phyloP scores from a whole-genome alignment of 2,888 invertebrate genomes.

The Phalangium opilio region DNA sequence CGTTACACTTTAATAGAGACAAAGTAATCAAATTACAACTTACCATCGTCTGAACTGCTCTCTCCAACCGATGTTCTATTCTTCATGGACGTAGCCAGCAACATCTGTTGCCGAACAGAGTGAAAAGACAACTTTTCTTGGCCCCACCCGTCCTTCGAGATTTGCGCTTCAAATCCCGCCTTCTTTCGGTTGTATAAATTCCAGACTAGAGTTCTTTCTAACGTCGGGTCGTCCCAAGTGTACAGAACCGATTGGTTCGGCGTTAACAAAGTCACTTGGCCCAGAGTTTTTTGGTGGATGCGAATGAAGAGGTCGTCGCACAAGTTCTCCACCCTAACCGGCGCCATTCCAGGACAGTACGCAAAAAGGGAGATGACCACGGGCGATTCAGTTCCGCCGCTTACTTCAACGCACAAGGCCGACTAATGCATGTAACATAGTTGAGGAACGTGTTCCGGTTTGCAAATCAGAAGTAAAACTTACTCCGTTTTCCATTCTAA shows the following conservation, averaged over 20 bases:
- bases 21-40: neutral
- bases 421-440: constrained; percentile 35
- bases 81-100: constrained; percentile 19
- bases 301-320: constrained; percentile 66
- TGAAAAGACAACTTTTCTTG: constrained; percentile 57
- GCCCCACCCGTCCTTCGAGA: constrained; percentile 44
- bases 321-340: constrained; percentile 36
- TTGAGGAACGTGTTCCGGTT: no score
- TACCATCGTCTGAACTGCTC: constrained; percentile 27
- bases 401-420: constrained; percentile 43
- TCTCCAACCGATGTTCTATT: constrained; percentile 21
- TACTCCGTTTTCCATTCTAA: constrained; percentile 70
- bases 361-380: constrained; percentile 39
- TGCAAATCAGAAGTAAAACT: no score
- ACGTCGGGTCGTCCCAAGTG: constrained; percentile 36
- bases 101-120: constrained; percentile 36
- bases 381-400: constrained; percentile 54
- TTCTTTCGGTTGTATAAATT: constrained; percentile 14
- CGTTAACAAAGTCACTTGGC: constrained; percentile 51
- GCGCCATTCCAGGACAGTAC: constrained; percentile 32
- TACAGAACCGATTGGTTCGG: constrained; percentile 44
- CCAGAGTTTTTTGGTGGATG: constrained; percentile 47
- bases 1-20: no score
- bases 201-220: constrained; percentile 34
- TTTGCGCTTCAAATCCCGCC: constrained; percentile 55